A percentile compares a stretch with the other conserved stretches of the same genome.
Conservation (phyloP, 2,113 vertebrate species). For the Drymodes brunneopygia region DNA sequence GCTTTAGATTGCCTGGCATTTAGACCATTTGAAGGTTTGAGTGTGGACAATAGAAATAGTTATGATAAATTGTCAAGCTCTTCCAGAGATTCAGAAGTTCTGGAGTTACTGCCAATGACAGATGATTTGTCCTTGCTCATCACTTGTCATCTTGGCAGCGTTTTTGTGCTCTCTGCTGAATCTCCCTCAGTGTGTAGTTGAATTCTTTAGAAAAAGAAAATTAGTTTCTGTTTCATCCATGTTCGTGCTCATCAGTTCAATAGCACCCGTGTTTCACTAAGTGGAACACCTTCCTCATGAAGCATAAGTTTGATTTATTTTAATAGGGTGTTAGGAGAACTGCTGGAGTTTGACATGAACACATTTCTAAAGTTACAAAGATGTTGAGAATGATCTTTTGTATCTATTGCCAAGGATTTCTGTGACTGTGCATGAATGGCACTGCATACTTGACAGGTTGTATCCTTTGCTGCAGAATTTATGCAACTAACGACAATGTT, state of each 20-base stretch:
- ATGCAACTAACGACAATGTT: neutral
- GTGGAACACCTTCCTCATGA: constrained; percentile 17
- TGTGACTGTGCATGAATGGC: neutral
- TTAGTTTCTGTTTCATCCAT: neutral
- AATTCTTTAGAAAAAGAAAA: constrained; percentile 25
- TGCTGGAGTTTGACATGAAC: neutral
- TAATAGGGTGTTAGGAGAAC: neutral
- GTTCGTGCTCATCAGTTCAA: neutral
- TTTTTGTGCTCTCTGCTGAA: constrained; percentile 17
- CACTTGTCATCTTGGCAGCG: constrained; percentile 60
- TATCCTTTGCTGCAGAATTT: neutral
- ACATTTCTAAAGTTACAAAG: neutral
- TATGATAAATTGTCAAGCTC: constrained; percentile 46
- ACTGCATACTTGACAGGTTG: neutral
- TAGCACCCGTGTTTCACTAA: neutral
- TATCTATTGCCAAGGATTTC: neutral
- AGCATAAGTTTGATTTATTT: constrained; percentile 4
- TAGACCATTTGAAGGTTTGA: constrained; percentile 48
- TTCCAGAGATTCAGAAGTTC: constrained; percentile 61
- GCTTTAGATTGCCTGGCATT: constrained; percentile 29
- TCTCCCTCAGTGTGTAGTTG: constrained; percentile 2
- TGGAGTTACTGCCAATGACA: constrained; percentile 65
- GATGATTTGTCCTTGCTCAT: constrained; percentile 68
- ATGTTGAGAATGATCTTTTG: neutral
- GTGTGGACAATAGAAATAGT: constrained; percentile 28